Conservation (phyloP, 2,797 vertebrate species). For the Spinus pinus region DNA sequence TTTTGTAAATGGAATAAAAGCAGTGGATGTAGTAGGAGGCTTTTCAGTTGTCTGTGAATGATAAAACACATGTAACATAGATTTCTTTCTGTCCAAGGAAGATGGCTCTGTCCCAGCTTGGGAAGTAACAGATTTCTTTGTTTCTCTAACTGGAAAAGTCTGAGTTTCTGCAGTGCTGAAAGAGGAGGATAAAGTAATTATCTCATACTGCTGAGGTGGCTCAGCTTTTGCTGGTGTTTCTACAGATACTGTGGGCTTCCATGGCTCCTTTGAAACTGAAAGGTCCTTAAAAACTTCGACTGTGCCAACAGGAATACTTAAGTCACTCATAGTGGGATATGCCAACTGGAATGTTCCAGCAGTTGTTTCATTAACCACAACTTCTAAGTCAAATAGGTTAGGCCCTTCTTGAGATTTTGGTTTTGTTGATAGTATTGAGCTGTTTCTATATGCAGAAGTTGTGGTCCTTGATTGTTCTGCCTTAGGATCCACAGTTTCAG, state of each 20-base stretch:
- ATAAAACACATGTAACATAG: neutral
- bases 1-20: neutral
- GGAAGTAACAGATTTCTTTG: neutral
- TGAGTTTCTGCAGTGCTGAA: neutral
- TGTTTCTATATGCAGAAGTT: neutral
- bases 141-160: neutral
- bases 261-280: neutral
- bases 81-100: constrained; percentile 1
- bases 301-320: neutral
- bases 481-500: neutral
- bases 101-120: neutral
- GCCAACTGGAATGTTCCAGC: neutral
- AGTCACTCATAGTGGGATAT: neutral
- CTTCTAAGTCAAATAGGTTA: neutral
- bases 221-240: neutral
- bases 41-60: neutral
- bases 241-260: neutral
- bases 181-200: neutral
- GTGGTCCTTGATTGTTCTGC: neutral
- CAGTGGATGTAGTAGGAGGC: neutral
- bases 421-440: neutral
- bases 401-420: neutral
- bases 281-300: neutral
- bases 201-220: neutral
- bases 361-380: neutral